phyloP scores from a whole-genome alignment of 2,888 invertebrate genomes.

The Orthosia gracilis region DNA sequence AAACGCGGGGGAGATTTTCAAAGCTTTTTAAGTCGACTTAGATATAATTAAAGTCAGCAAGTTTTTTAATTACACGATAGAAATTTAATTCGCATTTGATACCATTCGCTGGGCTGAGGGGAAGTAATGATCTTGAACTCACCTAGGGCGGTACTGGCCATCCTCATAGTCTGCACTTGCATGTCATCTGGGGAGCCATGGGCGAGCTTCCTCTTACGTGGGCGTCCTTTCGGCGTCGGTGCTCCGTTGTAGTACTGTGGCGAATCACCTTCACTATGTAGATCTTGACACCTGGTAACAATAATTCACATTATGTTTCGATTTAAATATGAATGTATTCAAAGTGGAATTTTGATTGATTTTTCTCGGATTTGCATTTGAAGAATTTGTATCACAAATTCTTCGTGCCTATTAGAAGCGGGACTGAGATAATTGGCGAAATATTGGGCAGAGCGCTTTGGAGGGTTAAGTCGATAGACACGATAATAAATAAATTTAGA shows the following conservation, averaged over 20 bases:
- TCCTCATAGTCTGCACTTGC: conserved; percentile 93
- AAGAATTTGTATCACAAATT: conserved; percentile 51
- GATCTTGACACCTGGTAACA: conserved; percentile 82
- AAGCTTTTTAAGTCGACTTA: conserved; percentile 57
- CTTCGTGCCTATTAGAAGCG: conserved; percentile 51
- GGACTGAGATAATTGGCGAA: conserved; percentile 61
- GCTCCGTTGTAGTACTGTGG: conserved; percentile 93
- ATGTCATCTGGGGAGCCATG: conserved; percentile 92
- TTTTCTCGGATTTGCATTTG: conserved; percentile 58
- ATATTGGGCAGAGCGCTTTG: conserved; percentile 49
- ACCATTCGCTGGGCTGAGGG: conserved; percentile 63
- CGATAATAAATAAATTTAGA: conserved; percentile 7
- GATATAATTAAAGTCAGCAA: conserved; percentile 57
- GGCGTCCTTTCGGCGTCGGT: conserved; percentile 94
- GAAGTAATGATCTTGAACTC: conserved; percentile 73
- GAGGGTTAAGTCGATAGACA: conserved; percentile 26
- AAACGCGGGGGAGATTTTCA: conserved; percentile 42
- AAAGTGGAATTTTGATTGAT: conserved; percentile 65
- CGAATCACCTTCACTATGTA: conserved; percentile 91
- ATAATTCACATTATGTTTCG: conserved; percentile 33
- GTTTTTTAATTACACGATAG: conserved; percentile 55
- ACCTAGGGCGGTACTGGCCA: conserved; percentile 94
- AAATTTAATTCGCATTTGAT: conserved; percentile 71
- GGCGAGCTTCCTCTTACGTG: conserved; percentile 94
- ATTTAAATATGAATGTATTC: conserved; percentile 29